Evolutionary conservation across 2,888 invertebrate species (phyloP), one percentile per base, ranked within the genome.

Genomic region (Fragum whitleyi): DNA sequence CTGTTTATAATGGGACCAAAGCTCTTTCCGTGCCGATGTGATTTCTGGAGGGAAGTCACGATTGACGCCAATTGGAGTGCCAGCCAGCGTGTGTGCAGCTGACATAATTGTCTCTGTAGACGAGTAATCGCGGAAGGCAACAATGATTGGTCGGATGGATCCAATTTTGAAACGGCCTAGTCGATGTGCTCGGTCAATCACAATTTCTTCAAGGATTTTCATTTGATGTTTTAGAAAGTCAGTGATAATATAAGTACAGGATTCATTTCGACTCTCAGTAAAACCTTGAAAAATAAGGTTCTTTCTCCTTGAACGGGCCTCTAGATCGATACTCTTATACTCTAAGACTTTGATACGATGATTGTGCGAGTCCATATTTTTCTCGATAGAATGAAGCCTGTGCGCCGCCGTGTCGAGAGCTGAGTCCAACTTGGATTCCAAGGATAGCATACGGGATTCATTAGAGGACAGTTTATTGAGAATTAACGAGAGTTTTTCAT

Each of bases 141-240:
- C n/a, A n/a, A 53, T 53, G n/a, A 53, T 53, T 5, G 53, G 53
- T 7, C 53, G 53, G 19, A 53, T 21, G 21, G n/a, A 11, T 6
- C 6, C 19, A n/a, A 11, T 53, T 19, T 53, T 53, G n/a, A 53
- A 53, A 11, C 21, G 19, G 19, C 53, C 53, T 5, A 53, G 21
- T 19, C 53, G 53, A 53, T 53, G 53, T 53, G 53, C 53, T n/a
- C 53, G 53, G n/a, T 53, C 53, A n/a, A 53, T 53, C 6, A 53
- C 53, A 19, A 53, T 53, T n/a, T 53, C 53, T 53, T 53, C 53
- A n/a, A 11, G 11, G 6, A 53, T 53, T 5, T 53, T 53, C 53
- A 53, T 53, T n/a, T 19, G 19, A 53, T 16, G 21, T 5, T 19
- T 7, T 21, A 53, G n/a, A 53, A 53, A 53, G 19, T 53, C n/a